phyloP scores from a whole-genome alignment of 2,888 invertebrate species.

The Drosophila differens region DNA sequence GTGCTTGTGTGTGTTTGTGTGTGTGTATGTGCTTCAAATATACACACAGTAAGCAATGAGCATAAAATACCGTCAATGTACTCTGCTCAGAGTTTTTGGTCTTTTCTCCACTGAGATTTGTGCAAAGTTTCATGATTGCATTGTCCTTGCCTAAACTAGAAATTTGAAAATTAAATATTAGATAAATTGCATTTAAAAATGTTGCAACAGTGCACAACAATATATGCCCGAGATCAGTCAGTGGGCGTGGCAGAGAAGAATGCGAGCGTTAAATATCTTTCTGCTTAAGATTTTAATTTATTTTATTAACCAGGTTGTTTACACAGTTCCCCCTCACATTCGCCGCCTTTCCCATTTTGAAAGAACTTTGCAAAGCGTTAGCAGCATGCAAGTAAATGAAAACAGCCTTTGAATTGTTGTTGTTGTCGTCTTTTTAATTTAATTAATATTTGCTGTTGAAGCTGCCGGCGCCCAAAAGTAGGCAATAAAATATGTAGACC shows the following conservation, averaged over 20 bases:
- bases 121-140: slow-evolving; percentile 31
- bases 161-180: slow-evolving; percentile 56
- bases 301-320: slow-evolving; percentile 58
- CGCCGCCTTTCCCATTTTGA: not conserved
- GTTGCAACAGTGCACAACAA: not conserved
- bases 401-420: slow-evolving; percentile 29
- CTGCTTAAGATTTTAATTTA: slow-evolving; percentile 49
- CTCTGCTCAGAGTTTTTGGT: slow-evolving; percentile 16
- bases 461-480: slow-evolving; percentile 10
- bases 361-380: slow-evolving; percentile 28
- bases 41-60: slow-evolving; percentile 32
- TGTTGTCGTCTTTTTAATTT: slow-evolving; percentile 43
- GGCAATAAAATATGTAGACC: slow-evolving; percentile 29
- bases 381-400: slow-evolving; percentile 32
- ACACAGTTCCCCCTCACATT: not conserved
- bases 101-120: slow-evolving; percentile 15
- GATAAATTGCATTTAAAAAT: slow-evolving; percentile 49
- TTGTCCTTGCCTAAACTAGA: slow-evolving; percentile 19
- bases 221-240: not conserved
- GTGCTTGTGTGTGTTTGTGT: not conserved
- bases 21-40: slow-evolving; percentile 4
- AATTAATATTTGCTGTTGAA: slow-evolving; percentile 62
- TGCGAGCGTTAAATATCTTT: slow-evolving; percentile 19
- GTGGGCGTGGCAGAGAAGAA: not conserved
- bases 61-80: slow-evolving; percentile 9